Evolutionary conservation across 2,113 vertebrate genomes (phyloP).

Genomic region (Agapornis roseicollis): DNA sequence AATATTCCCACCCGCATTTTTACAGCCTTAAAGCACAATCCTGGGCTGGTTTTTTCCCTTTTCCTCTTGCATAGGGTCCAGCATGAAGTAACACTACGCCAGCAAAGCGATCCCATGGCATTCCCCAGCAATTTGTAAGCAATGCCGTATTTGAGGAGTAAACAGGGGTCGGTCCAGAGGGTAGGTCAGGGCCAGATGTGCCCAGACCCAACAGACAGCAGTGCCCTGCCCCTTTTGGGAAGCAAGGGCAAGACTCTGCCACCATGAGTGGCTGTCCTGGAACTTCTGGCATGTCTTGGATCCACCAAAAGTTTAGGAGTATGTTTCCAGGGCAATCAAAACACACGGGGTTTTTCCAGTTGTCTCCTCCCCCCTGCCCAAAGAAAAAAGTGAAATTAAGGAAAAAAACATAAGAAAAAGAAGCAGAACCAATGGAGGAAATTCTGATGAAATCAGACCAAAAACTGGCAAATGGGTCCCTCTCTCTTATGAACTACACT

Average conservation of each 20-base stretch:
- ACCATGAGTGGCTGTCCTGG: background rate
- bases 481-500: background rate
- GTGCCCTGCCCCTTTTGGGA: background rate
- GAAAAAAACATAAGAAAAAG: background rate
- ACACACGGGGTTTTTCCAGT: constrained; percentile 57
- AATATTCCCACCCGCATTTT: constrained; percentile 63
- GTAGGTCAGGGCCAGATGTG: background rate
- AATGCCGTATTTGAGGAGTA: background rate
- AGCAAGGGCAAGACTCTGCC: background rate
- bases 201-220: background rate
- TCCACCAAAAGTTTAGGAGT: background rate
- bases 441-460: constrained; percentile 75
- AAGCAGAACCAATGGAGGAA: constrained; percentile 59
- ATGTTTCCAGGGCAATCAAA: constrained; percentile 31
- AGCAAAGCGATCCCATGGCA: background rate
- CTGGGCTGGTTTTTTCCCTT: background rate
- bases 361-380: constrained; percentile 61
- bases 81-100: background rate
- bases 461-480: constrained; percentile 38
- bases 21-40: constrained; percentile 13
- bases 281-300: constrained; percentile 17
- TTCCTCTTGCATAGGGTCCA: background rate
- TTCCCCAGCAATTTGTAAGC: background rate
- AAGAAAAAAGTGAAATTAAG: background rate
- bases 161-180: background rate